phyloP scores from a whole-genome alignment of 2,113 vertebrate species.

The Scortum barcoo region DNA sequence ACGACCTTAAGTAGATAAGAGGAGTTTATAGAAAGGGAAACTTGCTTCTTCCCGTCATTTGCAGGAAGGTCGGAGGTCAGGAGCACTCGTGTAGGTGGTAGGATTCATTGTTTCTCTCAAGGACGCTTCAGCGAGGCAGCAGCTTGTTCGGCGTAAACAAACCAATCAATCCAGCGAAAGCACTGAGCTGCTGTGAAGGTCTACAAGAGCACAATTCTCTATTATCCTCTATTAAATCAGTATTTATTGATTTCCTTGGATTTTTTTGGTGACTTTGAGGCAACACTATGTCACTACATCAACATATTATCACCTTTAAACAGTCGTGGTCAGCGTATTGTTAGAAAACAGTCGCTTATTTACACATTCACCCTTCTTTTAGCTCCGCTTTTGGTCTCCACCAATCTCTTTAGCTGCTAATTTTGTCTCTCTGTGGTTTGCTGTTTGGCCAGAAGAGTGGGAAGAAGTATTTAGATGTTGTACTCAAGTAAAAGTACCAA shows the following conservation, averaged over 20 bases:
- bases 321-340: neutral
- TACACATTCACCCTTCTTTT: too few relatives aligned
- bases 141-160: neutral
- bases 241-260: too few relatives aligned
- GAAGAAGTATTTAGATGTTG: too few relatives aligned
- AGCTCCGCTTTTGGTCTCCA: neutral
- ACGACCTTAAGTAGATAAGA: neutral
- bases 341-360: too few relatives aligned
- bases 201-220: too few relatives aligned
- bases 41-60: neutral
- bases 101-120: conserved; percentile 19
- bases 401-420: neutral
- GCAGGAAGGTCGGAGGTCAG: conserved; percentile 25
- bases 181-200: neutral
- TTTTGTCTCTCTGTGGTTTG: too few relatives aligned
- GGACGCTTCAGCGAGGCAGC: neutral
- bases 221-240: neutral
- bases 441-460: too few relatives aligned
- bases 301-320: neutral
- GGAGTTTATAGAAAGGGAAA: conserved; percentile 2
- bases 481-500: too few relatives aligned
- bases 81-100: neutral
- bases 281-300: too few relatives aligned
- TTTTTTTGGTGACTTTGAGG: too few relatives aligned
- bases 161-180: neutral